A percentile compares a stretch with the other conserved stretches of the same genome.
These are phyloP conservation scores for Dicrostonyx torquatus DNA, from an alignment of 2,797 vertebrate genomes.

Conservation along the genomic window DNA sequence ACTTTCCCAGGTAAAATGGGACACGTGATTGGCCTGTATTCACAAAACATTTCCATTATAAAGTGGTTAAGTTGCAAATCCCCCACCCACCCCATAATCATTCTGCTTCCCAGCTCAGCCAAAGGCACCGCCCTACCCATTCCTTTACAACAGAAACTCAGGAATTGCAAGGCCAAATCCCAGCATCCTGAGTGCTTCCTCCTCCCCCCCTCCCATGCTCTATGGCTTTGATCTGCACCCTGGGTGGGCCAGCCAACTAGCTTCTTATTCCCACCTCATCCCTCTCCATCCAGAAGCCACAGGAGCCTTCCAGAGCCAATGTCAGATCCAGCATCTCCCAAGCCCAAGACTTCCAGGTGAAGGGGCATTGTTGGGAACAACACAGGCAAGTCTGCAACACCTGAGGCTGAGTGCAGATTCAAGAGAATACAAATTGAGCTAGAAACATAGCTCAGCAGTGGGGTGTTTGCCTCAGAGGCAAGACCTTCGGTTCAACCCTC, in stretches of 20 bases:
- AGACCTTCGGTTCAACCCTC: not conserved
- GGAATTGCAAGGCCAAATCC: not conserved
- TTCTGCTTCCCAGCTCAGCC: not conserved
- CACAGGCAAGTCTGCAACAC: not conserved
- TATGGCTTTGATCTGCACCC: not conserved
- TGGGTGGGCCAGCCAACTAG: not conserved
- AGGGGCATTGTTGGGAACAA: not conserved
- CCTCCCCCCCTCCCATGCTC: not conserved
- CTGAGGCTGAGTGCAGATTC: not conserved
- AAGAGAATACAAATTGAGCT: not conserved
- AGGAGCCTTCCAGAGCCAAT: not conserved
- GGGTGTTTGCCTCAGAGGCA: too few relatives aligned
- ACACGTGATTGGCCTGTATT: not conserved
- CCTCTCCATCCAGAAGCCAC: not conserved
- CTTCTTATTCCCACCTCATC: not conserved
- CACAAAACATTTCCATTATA: not conserved
- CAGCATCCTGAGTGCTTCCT: not conserved
- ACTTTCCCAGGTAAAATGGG: not conserved
- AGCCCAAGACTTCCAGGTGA: not conserved
- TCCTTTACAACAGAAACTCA: conserved; percentile 3
- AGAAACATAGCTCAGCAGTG: not conserved
- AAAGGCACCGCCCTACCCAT: not conserved
- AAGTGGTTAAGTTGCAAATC: conserved; percentile 12
- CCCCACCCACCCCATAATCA: not conserved
- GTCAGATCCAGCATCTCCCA: not conserved